Evolutionary conservation across 2,888 invertebrate genomes (phyloP).

Genomic region (Dysmachus trigonus): DNA sequence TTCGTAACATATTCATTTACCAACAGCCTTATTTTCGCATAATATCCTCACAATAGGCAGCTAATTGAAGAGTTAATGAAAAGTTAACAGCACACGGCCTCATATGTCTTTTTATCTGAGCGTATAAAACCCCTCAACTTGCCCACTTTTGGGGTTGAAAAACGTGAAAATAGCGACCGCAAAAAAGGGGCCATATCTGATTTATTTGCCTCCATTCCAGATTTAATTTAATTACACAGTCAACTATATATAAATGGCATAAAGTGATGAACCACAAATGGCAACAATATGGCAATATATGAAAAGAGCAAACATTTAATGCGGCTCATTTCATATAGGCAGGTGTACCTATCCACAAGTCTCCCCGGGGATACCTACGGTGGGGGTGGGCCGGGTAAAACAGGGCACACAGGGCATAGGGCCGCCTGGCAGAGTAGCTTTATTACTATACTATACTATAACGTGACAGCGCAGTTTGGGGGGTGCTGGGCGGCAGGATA

Average conservation of each 20-base stretch:
- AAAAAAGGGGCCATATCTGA: conserved; percentile 35
- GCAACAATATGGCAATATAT: conserved; percentile 44
- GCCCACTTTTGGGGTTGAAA: not conserved
- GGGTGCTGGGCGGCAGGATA: not conserved
- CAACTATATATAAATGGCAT: conserved; percentile 43
- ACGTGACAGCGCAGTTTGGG: not conserved
- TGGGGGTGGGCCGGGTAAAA: not conserved
- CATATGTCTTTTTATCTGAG: conserved; percentile 17
- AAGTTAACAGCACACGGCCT: conserved; percentile 16
- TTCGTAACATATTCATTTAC: conserved; percentile 17
- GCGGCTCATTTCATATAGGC: conserved; percentile 44
- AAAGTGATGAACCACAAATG: conserved; percentile 47
- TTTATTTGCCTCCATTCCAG: conserved; percentile 40
- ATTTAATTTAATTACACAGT: conserved; percentile 40
- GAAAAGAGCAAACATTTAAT: conserved; percentile 46
- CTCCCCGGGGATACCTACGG: not conserved
- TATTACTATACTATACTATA: no score
- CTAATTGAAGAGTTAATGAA: conserved; percentile 42
- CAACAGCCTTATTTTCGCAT: conserved; percentile 29
- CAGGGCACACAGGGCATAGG: not conserved
- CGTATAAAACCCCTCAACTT: not conserved
- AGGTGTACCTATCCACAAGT: conserved; percentile 7
- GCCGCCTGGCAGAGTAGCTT: not conserved
- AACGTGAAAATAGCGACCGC: conserved; percentile 15
- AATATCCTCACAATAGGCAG: conserved; percentile 34